Evolutionary conservation across 2,113 vertebrate genomes (phyloP).

Genomic region (Delphinus delphis): DNA sequence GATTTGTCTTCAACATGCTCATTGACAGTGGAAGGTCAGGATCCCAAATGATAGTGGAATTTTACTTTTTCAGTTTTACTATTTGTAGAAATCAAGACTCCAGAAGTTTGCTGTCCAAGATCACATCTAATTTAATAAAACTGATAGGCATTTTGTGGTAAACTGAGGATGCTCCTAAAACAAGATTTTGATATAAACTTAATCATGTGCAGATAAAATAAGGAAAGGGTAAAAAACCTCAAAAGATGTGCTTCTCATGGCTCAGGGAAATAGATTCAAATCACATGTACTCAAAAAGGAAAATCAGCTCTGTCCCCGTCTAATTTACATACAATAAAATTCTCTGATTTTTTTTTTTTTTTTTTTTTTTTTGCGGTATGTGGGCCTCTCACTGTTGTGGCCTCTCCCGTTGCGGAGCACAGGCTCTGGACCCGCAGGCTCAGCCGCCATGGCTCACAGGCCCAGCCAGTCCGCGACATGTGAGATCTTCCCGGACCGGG

Average conservation of each 20-base stretch:
- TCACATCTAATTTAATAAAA: background rate
- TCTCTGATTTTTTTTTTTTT: background rate
- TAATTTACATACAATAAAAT: background rate
- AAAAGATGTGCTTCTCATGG: background rate
- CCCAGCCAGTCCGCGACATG: too few relatives aligned
- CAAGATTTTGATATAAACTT: background rate
- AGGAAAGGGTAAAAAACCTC: accelerated
- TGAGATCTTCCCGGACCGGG: too few relatives aligned
- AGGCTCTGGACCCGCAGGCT: too few relatives aligned
- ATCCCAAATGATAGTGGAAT: background rate
- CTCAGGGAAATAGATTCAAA: background rate
- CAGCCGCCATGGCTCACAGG: too few relatives aligned
- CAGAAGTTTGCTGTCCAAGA: background rate
- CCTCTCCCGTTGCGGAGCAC: too few relatives aligned
- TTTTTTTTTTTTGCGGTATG: too few relatives aligned
- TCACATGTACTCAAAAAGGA: background rate
- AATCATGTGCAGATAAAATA: background rate
- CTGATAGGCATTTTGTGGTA: background rate
- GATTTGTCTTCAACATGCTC: background rate
- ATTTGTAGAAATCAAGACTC: background rate
- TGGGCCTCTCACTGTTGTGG: too few relatives aligned
- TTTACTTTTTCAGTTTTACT: background rate
- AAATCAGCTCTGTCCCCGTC: background rate
- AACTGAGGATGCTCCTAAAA: background rate
- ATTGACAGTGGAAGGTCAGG: background rate